A percentile compares a stretch with the other conserved stretches of the same genome.
These are phyloP conservation scores for Melipona beecheii DNA, from an alignment of 2,888 invertebrate genomes.

Conservation along the genomic window DNA sequence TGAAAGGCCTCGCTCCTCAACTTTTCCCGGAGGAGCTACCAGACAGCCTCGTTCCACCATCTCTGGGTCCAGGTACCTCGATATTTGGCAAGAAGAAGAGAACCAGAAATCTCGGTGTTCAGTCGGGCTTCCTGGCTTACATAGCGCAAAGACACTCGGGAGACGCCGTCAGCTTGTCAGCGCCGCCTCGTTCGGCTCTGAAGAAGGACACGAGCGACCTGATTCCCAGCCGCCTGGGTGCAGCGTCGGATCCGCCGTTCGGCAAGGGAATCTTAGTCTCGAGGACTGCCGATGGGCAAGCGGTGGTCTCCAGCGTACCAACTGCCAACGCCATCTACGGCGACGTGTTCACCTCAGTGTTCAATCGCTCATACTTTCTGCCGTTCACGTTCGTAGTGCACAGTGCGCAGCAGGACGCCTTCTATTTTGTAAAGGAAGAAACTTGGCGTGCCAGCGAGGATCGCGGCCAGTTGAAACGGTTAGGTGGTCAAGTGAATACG, in stretches of 20 bases:
- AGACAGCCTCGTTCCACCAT: slow-evolving; percentile 89
- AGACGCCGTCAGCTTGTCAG: slow-evolving; percentile 90
- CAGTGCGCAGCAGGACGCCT: slow-evolving; percentile 95
- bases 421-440: slow-evolving; percentile 96
- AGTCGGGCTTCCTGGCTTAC: slow-evolving; percentile 93
- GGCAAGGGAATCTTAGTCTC: slow-evolving; percentile 95
- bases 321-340: slow-evolving; percentile 95
- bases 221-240: slow-evolving; percentile 90
- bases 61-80: slow-evolving; percentile 87
- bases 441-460: slow-evolving; percentile 95
- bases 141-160: slow-evolving; percentile 92
- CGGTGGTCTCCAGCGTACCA: slow-evolving; percentile 93
- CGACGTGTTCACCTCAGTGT: slow-evolving; percentile 96
- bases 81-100: slow-evolving; percentile 83
- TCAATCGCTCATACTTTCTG: slow-evolving; percentile 94
- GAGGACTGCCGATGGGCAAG: slow-evolving; percentile 90
- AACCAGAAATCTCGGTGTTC: slow-evolving; percentile 89
- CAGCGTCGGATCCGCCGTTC: slow-evolving; percentile 94
- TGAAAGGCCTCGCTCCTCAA: slow-evolving; percentile 94
- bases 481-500: slow-evolving; percentile 95
- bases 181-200: slow-evolving; percentile 92
- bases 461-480: slow-evolving; percentile 93
- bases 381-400: slow-evolving; percentile 95
- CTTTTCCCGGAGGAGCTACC: slow-evolving; percentile 90
- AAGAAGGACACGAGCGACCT: slow-evolving; percentile 92